These are phyloP conservation scores for Elephas maximus DNA, from an alignment of 2,113 vertebrate genomes.

Conservation along the genomic window DNA sequence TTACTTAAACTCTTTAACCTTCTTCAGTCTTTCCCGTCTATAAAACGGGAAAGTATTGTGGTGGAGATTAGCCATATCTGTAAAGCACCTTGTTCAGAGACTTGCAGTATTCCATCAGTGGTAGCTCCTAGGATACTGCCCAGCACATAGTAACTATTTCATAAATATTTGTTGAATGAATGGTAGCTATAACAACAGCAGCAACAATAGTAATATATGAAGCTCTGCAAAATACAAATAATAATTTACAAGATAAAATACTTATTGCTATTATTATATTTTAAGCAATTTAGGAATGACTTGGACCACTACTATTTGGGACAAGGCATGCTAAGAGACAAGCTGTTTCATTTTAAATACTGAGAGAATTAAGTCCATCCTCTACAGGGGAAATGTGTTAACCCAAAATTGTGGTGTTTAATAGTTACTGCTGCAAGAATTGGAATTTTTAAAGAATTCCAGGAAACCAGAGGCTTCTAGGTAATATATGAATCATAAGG, in stretches of 20 bases:
- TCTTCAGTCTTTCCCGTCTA: not conserved
- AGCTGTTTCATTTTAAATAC: not conserved
- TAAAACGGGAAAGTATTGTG: not conserved
- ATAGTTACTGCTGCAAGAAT: conserved; percentile 16
- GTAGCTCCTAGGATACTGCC: not conserved
- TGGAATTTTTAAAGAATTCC: conserved; percentile 70
- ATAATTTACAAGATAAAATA: not conserved
- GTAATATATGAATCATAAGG: conserved; percentile 48
- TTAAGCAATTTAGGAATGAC: conserved; percentile 27
- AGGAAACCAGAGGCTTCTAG: conserved; percentile 59
- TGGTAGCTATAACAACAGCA: not conserved
- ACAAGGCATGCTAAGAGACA: not conserved
- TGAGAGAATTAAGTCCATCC: not conserved
- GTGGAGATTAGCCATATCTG: not conserved
- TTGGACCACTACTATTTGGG: not conserved
- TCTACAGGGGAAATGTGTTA: not conserved
- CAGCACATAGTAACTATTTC: not conserved
- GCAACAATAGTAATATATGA: not conserved
- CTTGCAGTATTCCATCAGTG: not conserved
- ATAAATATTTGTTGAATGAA: not conserved
- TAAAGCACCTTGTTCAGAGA: not conserved
- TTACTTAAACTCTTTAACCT: not conserved
- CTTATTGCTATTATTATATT: not conserved
- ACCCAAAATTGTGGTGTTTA: conserved; percentile 24
- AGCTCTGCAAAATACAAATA: not conserved